Evolutionary conservation across 2,888 invertebrate species (phyloP).

Genomic region (Tetheella fluctuosa): DNA sequence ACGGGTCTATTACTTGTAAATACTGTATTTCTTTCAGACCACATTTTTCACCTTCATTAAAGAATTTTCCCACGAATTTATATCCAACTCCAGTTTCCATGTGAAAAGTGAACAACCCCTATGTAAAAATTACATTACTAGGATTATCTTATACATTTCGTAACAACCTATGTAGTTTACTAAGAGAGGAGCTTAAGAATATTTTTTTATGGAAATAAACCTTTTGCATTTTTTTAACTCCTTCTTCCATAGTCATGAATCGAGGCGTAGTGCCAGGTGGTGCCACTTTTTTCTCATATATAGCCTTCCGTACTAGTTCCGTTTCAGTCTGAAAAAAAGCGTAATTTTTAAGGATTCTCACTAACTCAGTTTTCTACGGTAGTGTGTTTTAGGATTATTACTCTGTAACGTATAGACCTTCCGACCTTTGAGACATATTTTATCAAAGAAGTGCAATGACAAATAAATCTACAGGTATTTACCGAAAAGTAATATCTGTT

Average conservation of each 20-base stretch:
- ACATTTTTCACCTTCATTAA: slow-evolving; percentile 88
- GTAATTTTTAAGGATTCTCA: not conserved
- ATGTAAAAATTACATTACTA: slow-evolving; percentile 17
- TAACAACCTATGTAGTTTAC: not conserved
- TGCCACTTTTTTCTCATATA: slow-evolving; percentile 86
- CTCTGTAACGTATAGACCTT: not conserved
- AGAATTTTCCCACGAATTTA: slow-evolving; percentile 87
- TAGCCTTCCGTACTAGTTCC: slow-evolving; percentile 85
- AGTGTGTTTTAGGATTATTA: not conserved
- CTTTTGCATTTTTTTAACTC: slow-evolving; percentile 83
- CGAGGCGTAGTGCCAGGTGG: slow-evolving; percentile 83
- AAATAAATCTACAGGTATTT: slow-evolving; percentile 28
- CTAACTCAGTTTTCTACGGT: not conserved
- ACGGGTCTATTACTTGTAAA: slow-evolving; percentile 86
- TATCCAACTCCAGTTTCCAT: slow-evolving; percentile 87
- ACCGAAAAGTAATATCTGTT: slow-evolving; percentile 88
- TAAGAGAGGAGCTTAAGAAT: not conserved
- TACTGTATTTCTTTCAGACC: slow-evolving; percentile 87
- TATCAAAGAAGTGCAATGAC: not conserved
- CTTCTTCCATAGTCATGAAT: slow-evolving; percentile 86
- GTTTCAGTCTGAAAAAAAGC: slow-evolving; percentile 81
- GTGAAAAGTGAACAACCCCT: slow-evolving; percentile 87
- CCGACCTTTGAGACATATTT: no score
- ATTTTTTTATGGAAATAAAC: slow-evolving; percentile 34
- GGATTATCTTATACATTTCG: not conserved